phyloP scores from a whole-genome alignment of 2,113 vertebrate genomes.

The Morone chrysops region DNA sequence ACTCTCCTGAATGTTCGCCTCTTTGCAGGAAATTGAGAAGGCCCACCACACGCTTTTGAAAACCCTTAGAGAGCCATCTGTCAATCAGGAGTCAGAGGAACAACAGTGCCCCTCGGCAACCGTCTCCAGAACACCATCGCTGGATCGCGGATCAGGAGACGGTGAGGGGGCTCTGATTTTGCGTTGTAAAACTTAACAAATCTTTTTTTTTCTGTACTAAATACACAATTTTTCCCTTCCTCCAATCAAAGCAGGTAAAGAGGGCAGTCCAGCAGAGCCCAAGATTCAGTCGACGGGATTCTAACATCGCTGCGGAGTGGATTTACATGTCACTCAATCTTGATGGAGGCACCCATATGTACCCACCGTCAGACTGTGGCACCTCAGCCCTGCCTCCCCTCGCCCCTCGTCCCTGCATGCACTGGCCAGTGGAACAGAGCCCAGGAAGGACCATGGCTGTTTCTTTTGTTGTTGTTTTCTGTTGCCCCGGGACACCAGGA shows the following conservation, averaged over 20 bases:
- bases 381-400: constrained; percentile 17
- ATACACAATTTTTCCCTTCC: not conserved
- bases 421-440: constrained; percentile 53
- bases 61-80: constrained; percentile 57
- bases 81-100: constrained; percentile 62
- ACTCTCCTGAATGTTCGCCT: not conserved
- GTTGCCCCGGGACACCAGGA: constrained; percentile 13
- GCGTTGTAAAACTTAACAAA: not conserved
- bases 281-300: constrained; percentile 84
- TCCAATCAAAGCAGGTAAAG: constrained; percentile 70
- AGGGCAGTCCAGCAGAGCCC: constrained; percentile 66
- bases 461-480: constrained; percentile 16
- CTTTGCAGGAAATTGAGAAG: constrained; percentile 80
- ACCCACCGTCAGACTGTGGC: constrained; percentile 25
- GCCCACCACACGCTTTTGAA: constrained; percentile 79
- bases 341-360: constrained; percentile 7
- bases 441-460: constrained; percentile 31
- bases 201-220: accelerated
- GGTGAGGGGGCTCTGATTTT: constrained; percentile 52
- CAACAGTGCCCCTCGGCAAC: constrained; percentile 53
- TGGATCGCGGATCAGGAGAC: constrained; percentile 74
- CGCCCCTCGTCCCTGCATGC: constrained; percentile 65
- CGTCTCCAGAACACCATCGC: constrained; percentile 68
- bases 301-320: constrained; percentile 61
- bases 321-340: constrained; percentile 9